Percentiles rank a stretch among this genome's conserved stretches.
These are phyloP conservation scores for Poeciliopsis infans DNA, from an alignment of 2,797 vertebrate species.

Conservation along the genomic window DNA sequence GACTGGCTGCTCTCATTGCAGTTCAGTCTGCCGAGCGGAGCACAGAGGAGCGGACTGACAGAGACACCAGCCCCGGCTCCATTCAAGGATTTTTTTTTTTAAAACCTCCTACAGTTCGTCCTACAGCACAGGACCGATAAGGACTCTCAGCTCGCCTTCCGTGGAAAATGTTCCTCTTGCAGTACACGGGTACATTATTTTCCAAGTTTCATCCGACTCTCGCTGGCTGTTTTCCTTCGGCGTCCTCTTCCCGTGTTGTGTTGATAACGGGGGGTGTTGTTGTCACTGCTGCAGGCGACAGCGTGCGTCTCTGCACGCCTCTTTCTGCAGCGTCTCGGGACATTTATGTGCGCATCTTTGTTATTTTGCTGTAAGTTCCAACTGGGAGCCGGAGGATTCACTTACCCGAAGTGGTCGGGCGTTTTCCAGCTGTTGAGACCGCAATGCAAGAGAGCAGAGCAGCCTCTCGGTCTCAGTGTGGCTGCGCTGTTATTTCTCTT, in stretches of 20 bases:
- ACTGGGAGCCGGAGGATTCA: background rate
- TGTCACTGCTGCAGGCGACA: slow-evolving; percentile 15
- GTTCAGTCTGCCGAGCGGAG: slow-evolving; percentile 76
- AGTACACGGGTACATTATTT: slow-evolving; percentile 85
- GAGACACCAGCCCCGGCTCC: slow-evolving; percentile 54
- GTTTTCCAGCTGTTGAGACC: slow-evolving; percentile 64
- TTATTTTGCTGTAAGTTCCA: slow-evolving; percentile 31
- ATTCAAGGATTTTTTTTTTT: slow-evolving; percentile 60
- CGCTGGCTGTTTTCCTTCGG: background rate
- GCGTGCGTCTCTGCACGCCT: background rate
- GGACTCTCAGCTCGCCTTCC: slow-evolving; percentile 46
- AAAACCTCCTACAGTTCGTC: slow-evolving; percentile 49
- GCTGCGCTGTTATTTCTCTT: background rate
- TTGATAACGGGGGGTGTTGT: slow-evolving; percentile 6
- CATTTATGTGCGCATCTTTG: background rate
- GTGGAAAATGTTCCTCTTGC: slow-evolving; percentile 92
- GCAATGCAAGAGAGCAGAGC: slow-evolving; percentile 29
- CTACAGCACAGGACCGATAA: slow-evolving; percentile 66
- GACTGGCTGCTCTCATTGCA: slow-evolving; percentile 79
- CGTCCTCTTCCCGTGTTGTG: background rate
- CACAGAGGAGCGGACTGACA: slow-evolving; percentile 67
- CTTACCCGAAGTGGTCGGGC: slow-evolving; percentile 44
- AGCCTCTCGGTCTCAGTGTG: slow-evolving; percentile 14
- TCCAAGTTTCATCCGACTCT: slow-evolving; percentile 30
- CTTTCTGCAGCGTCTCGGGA: background rate